Evolutionary conservation across 2,888 invertebrate genomes (phyloP), one percentile per base, ranked within the genome.

Genomic region (Eurytoma adleriae): DNA sequence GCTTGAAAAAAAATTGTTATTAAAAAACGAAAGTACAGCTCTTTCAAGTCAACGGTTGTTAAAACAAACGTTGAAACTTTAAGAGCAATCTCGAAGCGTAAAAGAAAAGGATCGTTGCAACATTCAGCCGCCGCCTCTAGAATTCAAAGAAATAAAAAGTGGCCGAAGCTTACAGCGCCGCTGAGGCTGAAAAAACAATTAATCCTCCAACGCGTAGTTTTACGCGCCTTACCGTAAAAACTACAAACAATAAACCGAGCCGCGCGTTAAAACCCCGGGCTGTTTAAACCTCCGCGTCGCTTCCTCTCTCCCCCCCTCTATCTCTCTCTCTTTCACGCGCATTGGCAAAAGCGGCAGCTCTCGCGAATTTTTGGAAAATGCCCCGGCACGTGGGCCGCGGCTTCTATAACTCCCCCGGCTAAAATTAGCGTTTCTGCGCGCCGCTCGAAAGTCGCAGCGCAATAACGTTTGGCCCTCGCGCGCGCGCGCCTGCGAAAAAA

Each of bases 291-390:
- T 40, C 40, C 10, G 10, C 16, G 27, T 62, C 52, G 20, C 18
- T 2, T 69, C 56, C 3, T 7, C n/a, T n/a, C n/a, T n/a, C n/a
- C n/a, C n/a, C n/a, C n/a, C n/a, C n/a, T n/a, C 18, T 30, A 27
- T 61, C 48, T 48, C 54, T 20, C 18, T 52, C 48, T 68, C 54
- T 67, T 54, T 30, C 61, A 24, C 30, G 73, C 40, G 24, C 24
- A 56, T 66, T 74, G 50, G 76, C 62, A n/a, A 50, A 76, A 54
- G 4, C 52, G 27, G 2, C 50, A 67, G 66, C 27, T 83, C 16
- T 64, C 80, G 77, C 78, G 80, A 83, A 83, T 86, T 84, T 86
- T 86, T 85, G 81, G 82, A 77, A 82, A 84, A 84, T 82, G 79
- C 59, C 70, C 68, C n/a, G 64, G n/a, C 59, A 59, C 56, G 64